A percentile compares a stretch with the other conserved stretches of the same genome.
phyloP scores from a whole-genome alignment of 1,140 invertebrate genomes.

The Polypedilum vanderplanki region DNA sequence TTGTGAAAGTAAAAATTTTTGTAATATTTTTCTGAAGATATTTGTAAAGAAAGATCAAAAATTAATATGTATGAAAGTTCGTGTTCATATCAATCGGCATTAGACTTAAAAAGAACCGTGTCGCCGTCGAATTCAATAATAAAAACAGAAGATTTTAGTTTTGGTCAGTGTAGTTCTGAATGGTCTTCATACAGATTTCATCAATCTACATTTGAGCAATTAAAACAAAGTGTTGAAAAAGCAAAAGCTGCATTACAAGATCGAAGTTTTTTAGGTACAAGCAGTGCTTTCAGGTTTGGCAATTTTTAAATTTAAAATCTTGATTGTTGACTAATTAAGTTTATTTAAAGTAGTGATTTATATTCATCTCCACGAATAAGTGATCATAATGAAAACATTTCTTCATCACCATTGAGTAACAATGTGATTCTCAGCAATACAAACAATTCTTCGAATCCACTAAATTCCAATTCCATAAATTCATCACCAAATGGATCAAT shows the following conservation, averaged over 20 bases:
- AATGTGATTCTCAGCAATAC: neutral
- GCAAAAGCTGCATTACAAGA: conserved; percentile 74
- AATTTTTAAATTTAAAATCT: neutral
- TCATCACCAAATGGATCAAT: conserved; percentile 1
- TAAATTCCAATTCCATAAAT: conserved; percentile 1
- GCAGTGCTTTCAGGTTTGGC: conserved; percentile 43
- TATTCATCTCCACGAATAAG: conserved; percentile 41
- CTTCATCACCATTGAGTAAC: neutral
- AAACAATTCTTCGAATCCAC: neutral
- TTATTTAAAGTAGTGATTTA: conserved; percentile 37
- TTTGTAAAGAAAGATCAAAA: neutral
- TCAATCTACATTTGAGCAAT: conserved; percentile 74
- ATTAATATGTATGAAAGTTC: conserved; percentile 77
- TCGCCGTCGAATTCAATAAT: conserved; percentile 44
- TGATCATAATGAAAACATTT: conserved; percentile 37
- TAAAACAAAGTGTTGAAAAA: conserved; percentile 82
- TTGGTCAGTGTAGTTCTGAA: conserved; percentile 49
- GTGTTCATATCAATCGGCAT: conserved; percentile 77
- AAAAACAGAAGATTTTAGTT: conserved; percentile 52
- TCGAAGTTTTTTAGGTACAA: conserved; percentile 42
- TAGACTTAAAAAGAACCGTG: conserved; percentile 69
- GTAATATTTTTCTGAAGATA: too few relatives aligned
- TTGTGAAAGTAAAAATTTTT: too few relatives aligned
- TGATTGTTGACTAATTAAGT: neutral
- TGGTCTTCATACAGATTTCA: conserved; percentile 68